Evolutionary conservation across 2,888 invertebrate genomes (phyloP), one percentile per base, ranked within the genome.

Genomic region (Acleris literana): DNA sequence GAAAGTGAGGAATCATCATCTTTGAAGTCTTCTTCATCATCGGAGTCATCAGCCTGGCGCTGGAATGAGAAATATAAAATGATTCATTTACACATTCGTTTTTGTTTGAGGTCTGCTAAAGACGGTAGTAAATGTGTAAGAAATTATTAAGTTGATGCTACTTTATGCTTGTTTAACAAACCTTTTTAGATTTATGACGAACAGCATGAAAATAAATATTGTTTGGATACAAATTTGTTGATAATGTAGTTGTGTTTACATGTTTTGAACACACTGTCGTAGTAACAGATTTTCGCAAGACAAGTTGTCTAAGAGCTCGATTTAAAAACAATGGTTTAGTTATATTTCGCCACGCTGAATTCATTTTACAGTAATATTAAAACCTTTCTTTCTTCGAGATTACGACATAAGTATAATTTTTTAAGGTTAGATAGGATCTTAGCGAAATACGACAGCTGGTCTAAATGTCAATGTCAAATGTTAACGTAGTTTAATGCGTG

Each of bases 11-110:
- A 81, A 64, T 92, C 90, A 58, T 90, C 92, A 33, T 86, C 82
- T 54, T 89, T 87, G n/a, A 80, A 77, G 0, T 89, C 86, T 48
- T 90, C 89, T 66, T 93, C 89, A 69, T 93, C 92, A 71, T 93
- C 94, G 16, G 93, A 93, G 62, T 94, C 94, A 58, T 92, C 79
- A 48, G 88, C 88, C 65, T 90, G 82, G 55, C 84, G 78, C 87
- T 90, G 77, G 74, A 87, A 82, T 18, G 72, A 72, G 68, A 75
- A 69, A 66, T 58, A 18, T 58, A 29, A 13, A 39, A 39, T 39
- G 39, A 39, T 39, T 39, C 3, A 39, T 39, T 13, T 9, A 33
- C 33, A 2, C 9, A 33, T 33, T 33, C 3, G 33, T 39, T 13
- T 39, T 39, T 39, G 9, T 39, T 9, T 39, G 39, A 39, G 3